Evolutionary conservation across 2,113 vertebrate species (phyloP), one percentile per base, ranked within the genome.

Genomic region (Raja brachyura): DNA sequence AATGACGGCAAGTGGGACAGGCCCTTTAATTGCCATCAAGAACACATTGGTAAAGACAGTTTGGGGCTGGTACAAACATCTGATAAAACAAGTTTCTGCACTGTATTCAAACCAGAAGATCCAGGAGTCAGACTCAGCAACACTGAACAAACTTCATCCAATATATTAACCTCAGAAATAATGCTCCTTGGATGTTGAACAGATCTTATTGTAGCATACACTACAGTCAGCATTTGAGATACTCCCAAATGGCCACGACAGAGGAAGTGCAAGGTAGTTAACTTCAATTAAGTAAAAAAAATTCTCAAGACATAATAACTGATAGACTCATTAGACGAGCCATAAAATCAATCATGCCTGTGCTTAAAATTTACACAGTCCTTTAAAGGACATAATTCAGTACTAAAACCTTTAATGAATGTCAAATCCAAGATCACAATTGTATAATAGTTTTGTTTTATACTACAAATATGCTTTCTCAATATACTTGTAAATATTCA

Each of bases 371-470:
- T 73, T 92, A 73, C 9, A 70, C 20, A 73, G 6, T 48, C 20
- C 31, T 73, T 92, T 68, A 85, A 85, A 61, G 25, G 88, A 48
- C n/a, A 90, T 39, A 70, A 90, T 70, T 33, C 48, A 90, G 6
- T 68, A 68, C 20, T 90, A 20, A 92, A 92, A 73, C n/a, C 31
- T 73, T 92, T 70, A 92, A 92, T 92, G 66, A 92, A 73, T 92
- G 68, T 92, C 39, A 92, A 54, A 70, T 73, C 20, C 20, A 92
- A 92, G 66, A 73, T 25, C 31, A 39, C 81, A 85, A 85, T 0
- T 85, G 78, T 81, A 88, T 6, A 88, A 33, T 54, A 74, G 2
- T 54, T 73, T 70, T 92, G 39, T 5, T 14, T 74, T 10, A 39
- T 73, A 92, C 68, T 1, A 74, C 33, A 92, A 33, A 73, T 48